phyloP scores from a whole-genome alignment of 1,140 invertebrate genomes.

The Myzus persicae region DNA sequence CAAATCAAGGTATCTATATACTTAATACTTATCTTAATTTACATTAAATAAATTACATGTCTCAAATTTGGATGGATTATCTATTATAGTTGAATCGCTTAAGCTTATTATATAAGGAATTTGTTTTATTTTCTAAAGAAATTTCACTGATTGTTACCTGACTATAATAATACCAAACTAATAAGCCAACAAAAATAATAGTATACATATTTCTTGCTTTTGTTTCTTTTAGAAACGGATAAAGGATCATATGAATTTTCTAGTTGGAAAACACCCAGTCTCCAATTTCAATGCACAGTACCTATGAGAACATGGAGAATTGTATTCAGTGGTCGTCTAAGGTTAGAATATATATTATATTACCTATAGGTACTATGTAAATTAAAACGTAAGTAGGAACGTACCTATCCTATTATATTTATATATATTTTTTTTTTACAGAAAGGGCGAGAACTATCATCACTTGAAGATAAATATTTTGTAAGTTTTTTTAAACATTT shows the following conservation, averaged over 20 bases:
- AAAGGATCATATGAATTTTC: conserved; percentile 18
- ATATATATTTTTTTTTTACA: not conserved
- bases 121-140: not conserved
- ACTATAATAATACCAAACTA: not conserved
- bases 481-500: not conserved
- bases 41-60: not conserved
- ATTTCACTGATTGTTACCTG: not conserved
- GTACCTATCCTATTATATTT: not conserved
- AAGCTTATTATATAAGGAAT: not conserved
- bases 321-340: conserved; percentile 56
- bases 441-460: not conserved
- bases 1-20: conserved; percentile 8
- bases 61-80: not conserved
- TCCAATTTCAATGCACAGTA: conserved; percentile 48
- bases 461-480: conserved; percentile 28
- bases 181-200: not conserved
- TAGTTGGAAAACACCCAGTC: conserved; percentile 52
- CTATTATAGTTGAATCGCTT: not conserved
- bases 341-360: conserved; percentile 8
- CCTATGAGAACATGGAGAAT: conserved; percentile 59
- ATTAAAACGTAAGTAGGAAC: not conserved
- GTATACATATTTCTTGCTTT: not conserved
- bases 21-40: not conserved
- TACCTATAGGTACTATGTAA: not conserved
- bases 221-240: conserved; percentile 24